phyloP scores from a whole-genome alignment of 2,113 vertebrate genomes.

The Cyanistes caeruleus region DNA sequence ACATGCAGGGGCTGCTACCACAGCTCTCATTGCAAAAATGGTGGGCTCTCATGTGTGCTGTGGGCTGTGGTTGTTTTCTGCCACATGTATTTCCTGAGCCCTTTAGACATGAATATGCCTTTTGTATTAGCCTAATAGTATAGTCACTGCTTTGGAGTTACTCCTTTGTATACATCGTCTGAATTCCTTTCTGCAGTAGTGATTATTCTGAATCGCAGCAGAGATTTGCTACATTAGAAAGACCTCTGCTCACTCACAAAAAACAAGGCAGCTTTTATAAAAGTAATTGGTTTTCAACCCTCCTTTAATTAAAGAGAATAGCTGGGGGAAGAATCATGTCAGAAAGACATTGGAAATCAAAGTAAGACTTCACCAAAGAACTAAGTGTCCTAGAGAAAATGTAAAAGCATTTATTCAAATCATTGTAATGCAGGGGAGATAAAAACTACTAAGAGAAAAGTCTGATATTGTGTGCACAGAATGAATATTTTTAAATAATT shows the following conservation, averaged over 20 bases:
- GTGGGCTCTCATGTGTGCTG: neutral
- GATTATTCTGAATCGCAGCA: neutral
- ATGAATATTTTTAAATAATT: neutral
- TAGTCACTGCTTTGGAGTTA: neutral
- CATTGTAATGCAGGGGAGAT: neutral
- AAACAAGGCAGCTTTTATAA: neutral
- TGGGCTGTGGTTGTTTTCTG: neutral
- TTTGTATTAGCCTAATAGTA: neutral
- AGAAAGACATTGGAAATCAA: neutral
- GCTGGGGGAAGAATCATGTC: neutral
- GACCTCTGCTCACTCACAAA: neutral
- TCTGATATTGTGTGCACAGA: neutral
- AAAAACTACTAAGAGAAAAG: neutral
- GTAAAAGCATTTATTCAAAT: neutral
- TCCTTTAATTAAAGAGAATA: neutral
- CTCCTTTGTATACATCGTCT: neutral
- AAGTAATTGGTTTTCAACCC: neutral
- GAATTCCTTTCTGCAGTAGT: neutral
- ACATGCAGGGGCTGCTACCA: neutral
- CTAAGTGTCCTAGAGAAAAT: neutral
- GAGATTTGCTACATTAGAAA: neutral
- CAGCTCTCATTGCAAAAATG: neutral
- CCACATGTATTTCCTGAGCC: neutral
- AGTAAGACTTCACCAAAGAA: neutral
- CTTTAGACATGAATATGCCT: neutral